Evolutionary conservation across 2,797 vertebrate species (phyloP), one percentile per base, ranked within the genome.

Genomic region (Mormyrus proboscirostris): DNA sequence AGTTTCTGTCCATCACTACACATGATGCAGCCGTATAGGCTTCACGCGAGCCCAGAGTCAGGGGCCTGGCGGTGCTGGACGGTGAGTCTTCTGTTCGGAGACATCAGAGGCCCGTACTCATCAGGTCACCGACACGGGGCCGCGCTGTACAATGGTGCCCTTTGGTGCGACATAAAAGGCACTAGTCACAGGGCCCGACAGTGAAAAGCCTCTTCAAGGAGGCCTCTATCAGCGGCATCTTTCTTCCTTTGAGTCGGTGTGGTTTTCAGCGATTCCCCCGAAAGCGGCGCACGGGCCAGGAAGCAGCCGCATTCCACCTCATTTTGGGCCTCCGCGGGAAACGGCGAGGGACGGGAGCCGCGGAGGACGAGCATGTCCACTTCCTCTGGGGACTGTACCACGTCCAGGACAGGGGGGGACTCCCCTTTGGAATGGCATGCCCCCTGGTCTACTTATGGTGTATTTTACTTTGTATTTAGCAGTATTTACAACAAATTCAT

Each of bases 111-210:
- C 29, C 38, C 38, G 69, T 41, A 19, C 69, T 38, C 38, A 76
- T 76, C 69, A 41, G 69, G 33, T 76, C 69, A 19, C 69, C 33
- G 12, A 5, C 69, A 7, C 38, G 5, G 69, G 29, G 12, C 29
- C 1, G 4, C 29, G 38, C 33, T 6, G 2, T 2, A 76, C 69
- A 76, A 76, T 76, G 38, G 69, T 19, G 69, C 69, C 69, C 4
- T 76, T 76, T 88, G 87, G 91, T 90, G 65, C 55, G 91, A 92
- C 93, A 92, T 91, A 41, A 82, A 25, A 87, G 89, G 69, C 89
- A 92, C 94, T 90, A 92, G 93, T 93, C 91, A 92, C 89, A 89
- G 91, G 51, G 92, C 92, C 87, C 25, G 84, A 86, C 94, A 92
- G 93, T 92, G 90, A 93, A 94, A 92, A 92, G 89, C 86, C 53